These are phyloP conservation scores for Eulemur rufifrons DNA, from an alignment of 2,113 vertebrate genomes.

Conservation along the genomic window DNA sequence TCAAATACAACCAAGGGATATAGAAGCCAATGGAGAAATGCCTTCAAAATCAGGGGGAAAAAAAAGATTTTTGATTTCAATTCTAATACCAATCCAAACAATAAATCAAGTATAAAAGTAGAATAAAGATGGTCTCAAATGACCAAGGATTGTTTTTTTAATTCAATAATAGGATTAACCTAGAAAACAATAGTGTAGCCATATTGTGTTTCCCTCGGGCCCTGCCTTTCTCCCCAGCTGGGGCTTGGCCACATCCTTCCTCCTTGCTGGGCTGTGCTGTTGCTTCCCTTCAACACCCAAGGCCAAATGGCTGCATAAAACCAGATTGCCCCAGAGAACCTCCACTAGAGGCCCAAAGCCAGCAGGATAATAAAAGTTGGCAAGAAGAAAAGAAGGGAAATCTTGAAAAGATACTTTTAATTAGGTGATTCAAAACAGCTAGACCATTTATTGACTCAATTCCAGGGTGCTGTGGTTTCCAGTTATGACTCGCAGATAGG, in stretches of 20 bases:
- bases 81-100: not conserved
- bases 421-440: not conserved
- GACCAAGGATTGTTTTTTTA: not conserved
- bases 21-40: not conserved
- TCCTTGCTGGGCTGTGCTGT: not conserved
- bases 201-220: accelerated
- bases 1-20: not conserved
- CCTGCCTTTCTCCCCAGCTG: not conserved
- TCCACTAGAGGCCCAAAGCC: not conserved
- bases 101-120: not conserved
- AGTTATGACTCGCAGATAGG: not conserved
- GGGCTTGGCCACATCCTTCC: not conserved
- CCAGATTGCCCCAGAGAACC: not conserved
- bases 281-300: not conserved
- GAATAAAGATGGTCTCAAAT: conserved; percentile 16
- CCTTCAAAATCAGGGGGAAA: not conserved
- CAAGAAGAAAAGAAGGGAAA: not conserved
- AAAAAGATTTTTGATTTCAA: not conserved
- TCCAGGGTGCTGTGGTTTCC: not conserved
- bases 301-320: not conserved
- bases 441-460: not conserved
- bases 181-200: not conserved
- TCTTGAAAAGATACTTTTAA: conserved; percentile 42
- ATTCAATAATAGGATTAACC: conserved; percentile 5
- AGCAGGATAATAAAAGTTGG: not conserved